A percentile compares a stretch with the other conserved stretches of the same genome.
Evolutionary conservation across 2,888 invertebrate genomes (phyloP).

Genomic region (Drosophila ustulata): DNA sequence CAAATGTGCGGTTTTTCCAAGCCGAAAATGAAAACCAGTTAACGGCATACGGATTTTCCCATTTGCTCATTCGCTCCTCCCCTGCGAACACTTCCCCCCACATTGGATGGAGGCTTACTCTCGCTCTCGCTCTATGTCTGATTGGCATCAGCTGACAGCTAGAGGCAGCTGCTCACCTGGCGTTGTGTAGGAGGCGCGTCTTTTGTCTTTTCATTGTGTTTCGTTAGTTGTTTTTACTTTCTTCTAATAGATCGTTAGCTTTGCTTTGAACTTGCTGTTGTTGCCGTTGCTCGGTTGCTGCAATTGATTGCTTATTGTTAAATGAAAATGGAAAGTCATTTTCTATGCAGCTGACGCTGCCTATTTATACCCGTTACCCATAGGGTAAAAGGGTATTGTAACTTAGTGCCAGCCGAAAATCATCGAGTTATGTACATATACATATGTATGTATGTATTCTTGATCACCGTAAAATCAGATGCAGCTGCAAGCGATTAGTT

Average conservation of each 20-base stretch:
- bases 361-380: not conserved
- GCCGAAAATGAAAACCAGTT: slow-evolving; percentile 79
- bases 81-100: not conserved
- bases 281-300: slow-evolving; percentile 18
- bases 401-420: no score
- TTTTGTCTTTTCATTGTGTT: slow-evolving; percentile 60
- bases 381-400: no score
- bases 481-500: no score
- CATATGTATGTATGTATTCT: no score
- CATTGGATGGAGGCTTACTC: slow-evolving; percentile 1
- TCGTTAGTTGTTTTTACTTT: slow-evolving; percentile 75
- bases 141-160: slow-evolving; percentile 77
- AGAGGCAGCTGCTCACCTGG: slow-evolving; percentile 38
- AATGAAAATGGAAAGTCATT: slow-evolving; percentile 80
- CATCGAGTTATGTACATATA: no score
- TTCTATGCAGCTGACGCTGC: slow-evolving; percentile 60
- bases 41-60: slow-evolving; percentile 64
- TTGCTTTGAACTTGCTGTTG: slow-evolving; percentile 73
- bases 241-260: slow-evolving; percentile 80
- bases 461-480: no score
- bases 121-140: slow-evolving; percentile 28
- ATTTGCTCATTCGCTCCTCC: slow-evolving; percentile 40
- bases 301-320: slow-evolving; percentile 80
- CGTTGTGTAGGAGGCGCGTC: slow-evolving; percentile 64
- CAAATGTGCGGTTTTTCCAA: slow-evolving; percentile 76